A percentile compares a stretch with the other conserved stretches of the same genome.
These are phyloP conservation scores for Patella caerulea DNA, from an alignment of 2,888 invertebrate genomes.

Conservation along the genomic window DNA sequence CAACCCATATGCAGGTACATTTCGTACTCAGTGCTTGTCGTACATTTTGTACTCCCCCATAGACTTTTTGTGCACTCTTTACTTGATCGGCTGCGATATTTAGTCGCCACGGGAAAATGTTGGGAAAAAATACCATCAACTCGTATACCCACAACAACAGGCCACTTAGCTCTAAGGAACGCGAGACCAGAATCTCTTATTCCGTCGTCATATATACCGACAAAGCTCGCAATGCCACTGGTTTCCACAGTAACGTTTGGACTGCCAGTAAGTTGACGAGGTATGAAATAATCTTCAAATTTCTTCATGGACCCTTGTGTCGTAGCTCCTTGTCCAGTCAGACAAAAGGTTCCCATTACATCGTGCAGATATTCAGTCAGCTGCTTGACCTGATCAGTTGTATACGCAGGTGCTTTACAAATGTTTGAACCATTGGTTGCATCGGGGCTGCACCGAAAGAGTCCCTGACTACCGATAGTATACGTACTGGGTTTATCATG, in stretches of 20 bases:
- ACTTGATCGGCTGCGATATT: constrained; percentile 20
- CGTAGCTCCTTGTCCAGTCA: constrained; percentile 25
- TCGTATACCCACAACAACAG: constrained; percentile 28
- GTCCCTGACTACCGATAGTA: constrained; percentile 15
- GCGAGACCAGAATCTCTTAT: constrained; percentile 15
- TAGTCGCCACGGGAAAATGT: constrained; percentile 34
- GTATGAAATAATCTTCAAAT: constrained; percentile 26
- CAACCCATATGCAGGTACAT: constrained; percentile 35
- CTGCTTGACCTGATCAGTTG: constrained; percentile 13
- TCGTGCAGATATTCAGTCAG: constrained; percentile 20
- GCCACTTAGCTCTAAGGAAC: constrained; percentile 28
- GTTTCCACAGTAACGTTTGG: constrained; percentile 10
- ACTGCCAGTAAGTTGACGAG: constrained; percentile 15
- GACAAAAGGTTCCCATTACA: constrained; percentile 25
- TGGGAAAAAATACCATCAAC: constrained; percentile 26
- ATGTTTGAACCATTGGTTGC: constrained; percentile 22
- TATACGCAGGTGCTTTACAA: constrained; percentile 26
- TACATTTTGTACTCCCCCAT: constrained; percentile 10
- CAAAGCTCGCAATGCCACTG: constrained; percentile 7
- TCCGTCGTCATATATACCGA: constrained; percentile 22
- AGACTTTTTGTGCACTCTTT: constrained; percentile 17
- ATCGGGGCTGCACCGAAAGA: constrained; percentile 28
- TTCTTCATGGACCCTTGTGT: constrained; percentile 24
- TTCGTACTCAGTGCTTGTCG: constrained; percentile 18
- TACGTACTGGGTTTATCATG: constrained; percentile 17